Evolutionary conservation across 2,797 vertebrate species (phyloP).

Genomic region (Spinibarbus caldwelli): DNA sequence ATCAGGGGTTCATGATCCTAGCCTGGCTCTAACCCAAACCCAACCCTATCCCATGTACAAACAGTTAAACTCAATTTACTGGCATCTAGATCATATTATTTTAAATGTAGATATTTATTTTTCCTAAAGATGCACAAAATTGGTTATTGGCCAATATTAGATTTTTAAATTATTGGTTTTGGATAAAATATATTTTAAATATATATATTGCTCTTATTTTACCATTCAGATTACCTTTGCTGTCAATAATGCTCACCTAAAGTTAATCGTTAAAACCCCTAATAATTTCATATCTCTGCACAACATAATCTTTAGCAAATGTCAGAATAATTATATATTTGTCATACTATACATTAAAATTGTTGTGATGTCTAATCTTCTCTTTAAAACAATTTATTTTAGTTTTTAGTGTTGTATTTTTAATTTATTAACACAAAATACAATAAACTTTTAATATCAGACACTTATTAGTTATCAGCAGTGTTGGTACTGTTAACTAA

Average conservation of each 20-base stretch:
- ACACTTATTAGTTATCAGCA: not conserved
- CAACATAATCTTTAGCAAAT: not conserved
- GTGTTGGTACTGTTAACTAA: not conserved
- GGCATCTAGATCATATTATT: not conserved
- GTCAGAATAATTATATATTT: not conserved
- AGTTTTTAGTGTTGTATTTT: not conserved
- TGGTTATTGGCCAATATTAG: not conserved
- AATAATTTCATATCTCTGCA: not conserved
- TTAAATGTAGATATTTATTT: not conserved
- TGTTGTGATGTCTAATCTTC: not conserved
- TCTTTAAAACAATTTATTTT: not conserved
- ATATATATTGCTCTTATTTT: not conserved
- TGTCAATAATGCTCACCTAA: not conserved
- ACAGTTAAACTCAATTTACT: not conserved
- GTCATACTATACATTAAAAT: not conserved
- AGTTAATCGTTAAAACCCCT: not conserved
- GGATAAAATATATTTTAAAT: not conserved
- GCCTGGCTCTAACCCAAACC: not conserved
- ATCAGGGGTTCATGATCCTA: conserved; percentile 14
- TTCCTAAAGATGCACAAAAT: not conserved
- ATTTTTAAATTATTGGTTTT: not conserved
- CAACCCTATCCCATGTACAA: not conserved
- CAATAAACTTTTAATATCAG: not conserved
- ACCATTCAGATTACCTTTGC: not conserved
- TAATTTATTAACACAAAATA: not conserved